phyloP scores from a whole-genome alignment of 2,113 vertebrate genomes.

The Pelecanoides urinatrix region DNA sequence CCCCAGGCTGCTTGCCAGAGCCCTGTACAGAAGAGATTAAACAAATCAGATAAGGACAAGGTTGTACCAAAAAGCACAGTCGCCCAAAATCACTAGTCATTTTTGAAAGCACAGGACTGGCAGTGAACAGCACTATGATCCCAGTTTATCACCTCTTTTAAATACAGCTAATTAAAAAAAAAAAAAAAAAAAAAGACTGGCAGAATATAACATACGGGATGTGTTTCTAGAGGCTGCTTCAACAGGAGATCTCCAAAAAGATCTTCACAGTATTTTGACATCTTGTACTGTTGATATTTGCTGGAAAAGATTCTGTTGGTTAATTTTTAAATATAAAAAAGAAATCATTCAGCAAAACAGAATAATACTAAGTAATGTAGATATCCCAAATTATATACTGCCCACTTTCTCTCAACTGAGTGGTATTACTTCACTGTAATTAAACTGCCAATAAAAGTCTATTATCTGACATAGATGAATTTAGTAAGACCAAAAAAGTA shows the following conservation, averaged over 20 bases:
- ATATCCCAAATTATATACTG: neutral
- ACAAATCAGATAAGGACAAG: neutral
- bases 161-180: conserved; percentile 29
- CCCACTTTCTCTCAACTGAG: neutral
- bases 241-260: conserved; percentile 94
- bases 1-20: neutral
- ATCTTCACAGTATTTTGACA: conserved; percentile 99
- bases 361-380: neutral
- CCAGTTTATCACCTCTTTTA: conserved; percentile 33
- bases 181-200: neutral
- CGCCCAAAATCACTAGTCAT: neutral
- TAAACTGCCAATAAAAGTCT: conserved; percentile 1
- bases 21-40: conserved; percentile 32
- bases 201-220: conserved; percentile 79
- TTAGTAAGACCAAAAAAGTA: neutral
- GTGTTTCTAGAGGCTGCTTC: conserved; percentile 89
- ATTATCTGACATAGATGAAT: neutral
- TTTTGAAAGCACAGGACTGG: neutral
- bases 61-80: neutral
- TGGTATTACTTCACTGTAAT: neutral
- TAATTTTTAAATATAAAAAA: conserved; percentile 37
- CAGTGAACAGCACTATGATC: neutral
- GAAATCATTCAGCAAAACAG: conserved; percentile 12
- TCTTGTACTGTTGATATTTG: conserved; percentile 99
- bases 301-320: conserved; percentile 72